phyloP scores from a whole-genome alignment of 2,113 vertebrate genomes.

The Solea senegalensis region DNA sequence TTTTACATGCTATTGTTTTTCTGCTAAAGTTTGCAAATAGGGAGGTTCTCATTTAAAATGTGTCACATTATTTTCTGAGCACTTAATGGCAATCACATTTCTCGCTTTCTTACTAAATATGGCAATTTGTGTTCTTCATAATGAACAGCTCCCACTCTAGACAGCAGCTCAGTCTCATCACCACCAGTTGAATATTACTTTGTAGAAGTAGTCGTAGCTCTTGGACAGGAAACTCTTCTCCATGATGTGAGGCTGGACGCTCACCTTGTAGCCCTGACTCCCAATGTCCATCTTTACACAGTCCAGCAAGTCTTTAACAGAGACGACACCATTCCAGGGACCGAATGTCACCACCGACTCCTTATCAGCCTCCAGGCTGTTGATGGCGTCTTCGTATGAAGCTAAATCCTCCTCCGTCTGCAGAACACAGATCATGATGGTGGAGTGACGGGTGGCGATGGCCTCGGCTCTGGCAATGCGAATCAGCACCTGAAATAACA shows the following conservation, averaged over 20 bases:
- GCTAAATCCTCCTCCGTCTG: constrained; percentile 81
- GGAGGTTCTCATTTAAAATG: too few relatives aligned
- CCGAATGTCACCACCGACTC: constrained; percentile 92
- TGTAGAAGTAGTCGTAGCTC: constrained; percentile 83
- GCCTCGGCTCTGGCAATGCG: constrained; percentile 90
- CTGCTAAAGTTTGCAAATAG: too few relatives aligned
- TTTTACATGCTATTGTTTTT: too few relatives aligned
- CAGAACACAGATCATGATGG: constrained; percentile 85
- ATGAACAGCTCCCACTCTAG: background rate
- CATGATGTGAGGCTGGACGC: constrained; percentile 56
- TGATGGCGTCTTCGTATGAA: constrained; percentile 79
- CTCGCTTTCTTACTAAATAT: background rate
- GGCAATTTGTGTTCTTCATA: background rate
- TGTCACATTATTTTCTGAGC: too few relatives aligned
- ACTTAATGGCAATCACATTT: too few relatives aligned
- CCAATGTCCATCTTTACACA: constrained; percentile 88
- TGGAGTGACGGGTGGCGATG: constrained; percentile 82
- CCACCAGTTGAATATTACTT: constrained; percentile 92
- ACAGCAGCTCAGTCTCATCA: constrained; percentile 51
- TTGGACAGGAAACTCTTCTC: constrained; percentile 83
- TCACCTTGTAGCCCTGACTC: constrained; percentile 85
- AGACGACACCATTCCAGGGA: constrained; percentile 85
- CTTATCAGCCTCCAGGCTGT: constrained; percentile 81
- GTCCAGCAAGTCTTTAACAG: constrained; percentile 84
- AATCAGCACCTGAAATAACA: constrained; percentile 78